A percentile compares a stretch with the other conserved stretches of the same genome.
Conservation (phyloP, 2,797 vertebrate species). For the Propithecus perrieri region DNA sequence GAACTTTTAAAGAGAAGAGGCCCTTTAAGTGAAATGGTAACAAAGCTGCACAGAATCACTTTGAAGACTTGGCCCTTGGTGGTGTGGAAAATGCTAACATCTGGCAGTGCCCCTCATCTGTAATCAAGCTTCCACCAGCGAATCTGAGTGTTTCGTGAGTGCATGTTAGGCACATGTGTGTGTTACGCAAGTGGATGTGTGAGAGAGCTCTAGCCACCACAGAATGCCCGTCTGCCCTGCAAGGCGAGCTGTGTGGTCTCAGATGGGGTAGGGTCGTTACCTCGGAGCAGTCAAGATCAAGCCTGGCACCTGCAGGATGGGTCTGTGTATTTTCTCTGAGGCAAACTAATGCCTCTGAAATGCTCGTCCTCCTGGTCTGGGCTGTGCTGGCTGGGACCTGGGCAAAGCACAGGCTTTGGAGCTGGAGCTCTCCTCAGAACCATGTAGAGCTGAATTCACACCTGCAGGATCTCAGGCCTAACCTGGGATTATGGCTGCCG, state of each 20-base stretch:
- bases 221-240: background rate
- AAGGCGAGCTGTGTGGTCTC: background rate
- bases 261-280: background rate
- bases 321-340: background rate
- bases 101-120: background rate
- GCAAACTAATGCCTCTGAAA: background rate
- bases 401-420: rapidly evolving
- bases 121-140: background rate
- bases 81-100: background rate
- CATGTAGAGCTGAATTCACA: background rate
- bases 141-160: background rate
- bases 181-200: background rate
- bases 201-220: background rate
- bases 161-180: background rate
- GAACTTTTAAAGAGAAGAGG: slow-evolving; percentile 40
- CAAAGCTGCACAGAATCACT: background rate
- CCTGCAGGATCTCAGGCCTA: background rate
- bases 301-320: background rate
- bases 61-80: slow-evolving; percentile 46
- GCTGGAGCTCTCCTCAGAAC: background rate
- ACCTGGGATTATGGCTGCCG: background rate
- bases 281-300: background rate
- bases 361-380: background rate
- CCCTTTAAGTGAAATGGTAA: slow-evolving; percentile 26
- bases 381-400: background rate